Percentiles rank a stretch among this genome's conserved stretches.
Evolutionary conservation across 2,113 vertebrate genomes (phyloP).

Genomic region (Lasiurus cinereus): DNA sequence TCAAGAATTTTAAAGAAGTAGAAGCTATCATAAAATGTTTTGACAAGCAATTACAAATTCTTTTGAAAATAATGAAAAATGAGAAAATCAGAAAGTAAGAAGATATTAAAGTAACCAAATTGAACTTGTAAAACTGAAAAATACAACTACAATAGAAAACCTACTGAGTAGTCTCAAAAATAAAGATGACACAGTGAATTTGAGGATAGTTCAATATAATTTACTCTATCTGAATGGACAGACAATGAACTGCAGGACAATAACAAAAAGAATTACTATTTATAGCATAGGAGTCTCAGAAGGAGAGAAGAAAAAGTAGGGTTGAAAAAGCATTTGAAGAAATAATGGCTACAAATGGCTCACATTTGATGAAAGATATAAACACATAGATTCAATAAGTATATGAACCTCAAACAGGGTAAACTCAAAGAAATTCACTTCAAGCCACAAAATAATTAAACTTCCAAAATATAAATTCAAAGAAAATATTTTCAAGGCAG

Average conservation of each 20-base stretch:
- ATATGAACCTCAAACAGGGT: not conserved
- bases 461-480: conserved; percentile 28
- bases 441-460: not conserved
- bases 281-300: not conserved
- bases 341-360: not conserved
- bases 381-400: not conserved
- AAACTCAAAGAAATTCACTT: not conserved
- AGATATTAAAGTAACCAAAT: conserved; percentile 15
- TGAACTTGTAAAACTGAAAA: not conserved
- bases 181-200: not conserved
- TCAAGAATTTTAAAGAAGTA: not conserved
- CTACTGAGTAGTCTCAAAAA: not conserved
- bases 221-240: not conserved
- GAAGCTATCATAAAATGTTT: not conserved
- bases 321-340: not conserved
- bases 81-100: conserved; percentile 15
- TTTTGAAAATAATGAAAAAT: not conserved
- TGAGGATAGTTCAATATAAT: not conserved
- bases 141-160: not conserved
- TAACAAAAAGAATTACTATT: not conserved
- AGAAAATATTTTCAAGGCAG: not conserved
- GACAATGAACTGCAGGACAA: not conserved
- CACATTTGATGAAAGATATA: not conserved
- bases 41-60: not conserved
- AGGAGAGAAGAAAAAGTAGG: not conserved